Evolutionary conservation across 2,888 invertebrate genomes (phyloP).

Genomic region (Muscina levida): DNA sequence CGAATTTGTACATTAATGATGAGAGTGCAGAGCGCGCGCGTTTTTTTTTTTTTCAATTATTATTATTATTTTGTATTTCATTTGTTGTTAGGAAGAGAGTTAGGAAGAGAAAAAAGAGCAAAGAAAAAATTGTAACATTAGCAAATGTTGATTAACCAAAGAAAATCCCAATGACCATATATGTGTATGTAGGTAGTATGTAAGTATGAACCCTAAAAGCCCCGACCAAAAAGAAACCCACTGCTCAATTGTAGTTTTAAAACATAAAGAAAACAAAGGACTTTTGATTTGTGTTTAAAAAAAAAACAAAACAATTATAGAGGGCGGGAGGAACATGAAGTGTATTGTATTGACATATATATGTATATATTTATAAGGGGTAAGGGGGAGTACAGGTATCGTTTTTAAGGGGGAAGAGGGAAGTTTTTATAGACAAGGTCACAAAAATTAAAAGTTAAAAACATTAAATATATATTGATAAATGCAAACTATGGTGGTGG

Average conservation of each 20-base stretch:
- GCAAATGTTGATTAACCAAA: constrained; percentile 64
- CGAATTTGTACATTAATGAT: constrained; percentile 61
- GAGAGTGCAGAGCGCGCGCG: constrained; percentile 70
- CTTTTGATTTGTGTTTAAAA: constrained; percentile 67
- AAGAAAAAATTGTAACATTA: constrained; percentile 69
- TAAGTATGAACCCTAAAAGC: constrained; percentile 47
- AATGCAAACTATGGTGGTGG: constrained; percentile 73
- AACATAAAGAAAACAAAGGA: constrained; percentile 51
- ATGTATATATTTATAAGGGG: too few relatives aligned
- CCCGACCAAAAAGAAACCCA: constrained; percentile 35
- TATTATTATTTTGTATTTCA: constrained; percentile 3
- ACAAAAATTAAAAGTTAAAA: constrained; percentile 71
- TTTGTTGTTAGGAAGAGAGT: constrained; percentile 65
- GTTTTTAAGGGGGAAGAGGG: constrained; percentile 46
- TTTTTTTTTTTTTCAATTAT: constrained; percentile 65
- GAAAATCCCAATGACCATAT: constrained; percentile 48
- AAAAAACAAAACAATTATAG: constrained; percentile 69
- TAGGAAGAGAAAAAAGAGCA: constrained; percentile 72
- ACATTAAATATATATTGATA: constrained; percentile 75
- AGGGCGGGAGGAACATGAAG: constrained; percentile 70
- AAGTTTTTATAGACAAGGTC: constrained; percentile 76
- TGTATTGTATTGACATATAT: constrained; percentile 71
- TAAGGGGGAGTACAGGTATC: too few relatives aligned
- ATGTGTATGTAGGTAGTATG: background rate
- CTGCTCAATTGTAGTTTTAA: constrained; percentile 33